phyloP scores from a whole-genome alignment of 2,113 vertebrate species.

The Hippocampus comes region DNA sequence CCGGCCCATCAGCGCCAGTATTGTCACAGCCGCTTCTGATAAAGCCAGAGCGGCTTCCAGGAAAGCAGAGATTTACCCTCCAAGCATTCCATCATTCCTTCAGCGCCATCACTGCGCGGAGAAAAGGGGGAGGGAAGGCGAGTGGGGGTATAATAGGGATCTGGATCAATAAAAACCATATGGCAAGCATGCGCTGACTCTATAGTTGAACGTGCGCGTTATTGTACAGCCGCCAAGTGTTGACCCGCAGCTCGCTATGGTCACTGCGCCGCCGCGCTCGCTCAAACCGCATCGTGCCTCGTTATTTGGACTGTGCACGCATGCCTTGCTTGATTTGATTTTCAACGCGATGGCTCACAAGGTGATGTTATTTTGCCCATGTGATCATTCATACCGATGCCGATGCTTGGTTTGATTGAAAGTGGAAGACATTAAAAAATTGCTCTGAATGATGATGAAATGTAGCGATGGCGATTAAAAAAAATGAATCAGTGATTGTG shows the following conservation, averaged over 20 bases:
- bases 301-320: neutral
- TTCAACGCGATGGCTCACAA: neutral
- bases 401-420: no score
- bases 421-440: no score
- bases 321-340: neutral
- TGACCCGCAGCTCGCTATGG: constrained; percentile 36
- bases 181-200: constrained; percentile 37
- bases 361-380: no score
- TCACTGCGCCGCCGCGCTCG: constrained; percentile 11
- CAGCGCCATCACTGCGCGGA: constrained; percentile 48
- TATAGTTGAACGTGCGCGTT: neutral
- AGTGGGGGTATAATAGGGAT: constrained; percentile 46
- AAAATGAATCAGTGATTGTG: no score
- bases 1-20: constrained; percentile 58
- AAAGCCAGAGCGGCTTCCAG: constrained; percentile 66
- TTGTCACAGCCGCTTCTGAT: constrained; percentile 73
- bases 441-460: no score
- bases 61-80: constrained; percentile 69
- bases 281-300: constrained; percentile 30
- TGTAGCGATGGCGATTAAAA: no score
- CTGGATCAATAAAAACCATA: constrained; percentile 67
- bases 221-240: neutral
- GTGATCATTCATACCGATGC: no score
- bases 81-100: constrained; percentile 70
- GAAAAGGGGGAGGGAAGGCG: constrained; percentile 19